Conservation (phyloP, 2,113 vertebrate genomes). For the Xenotilapia longispinis region DNA sequence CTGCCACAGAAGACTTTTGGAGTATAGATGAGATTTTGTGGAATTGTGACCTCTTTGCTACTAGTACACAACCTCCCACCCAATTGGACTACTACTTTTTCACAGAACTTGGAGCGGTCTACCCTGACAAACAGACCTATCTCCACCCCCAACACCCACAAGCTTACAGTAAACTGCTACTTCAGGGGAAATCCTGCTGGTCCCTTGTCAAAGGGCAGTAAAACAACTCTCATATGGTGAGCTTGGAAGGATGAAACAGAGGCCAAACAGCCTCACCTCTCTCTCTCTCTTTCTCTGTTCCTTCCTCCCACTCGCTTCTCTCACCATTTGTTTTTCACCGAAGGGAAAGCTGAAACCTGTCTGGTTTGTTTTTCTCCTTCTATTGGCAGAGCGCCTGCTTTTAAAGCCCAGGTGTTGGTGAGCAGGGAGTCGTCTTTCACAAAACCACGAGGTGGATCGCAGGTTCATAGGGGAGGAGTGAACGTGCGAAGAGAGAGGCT, state of each 20-base stretch:
- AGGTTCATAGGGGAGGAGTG: not conserved
- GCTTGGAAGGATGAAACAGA: not conserved
- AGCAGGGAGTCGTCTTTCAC: constrained; percentile 17
- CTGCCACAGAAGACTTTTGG: not conserved
- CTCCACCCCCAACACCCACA: not conserved
- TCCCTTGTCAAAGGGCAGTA: constrained; percentile 34
- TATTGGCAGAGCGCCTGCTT: constrained; percentile 11
- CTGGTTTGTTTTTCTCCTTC: constrained; percentile 30
- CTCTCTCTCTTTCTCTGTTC: not conserved
- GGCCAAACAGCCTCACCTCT: not conserved
- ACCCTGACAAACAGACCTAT: not conserved
- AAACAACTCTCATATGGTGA: constrained; percentile 36
- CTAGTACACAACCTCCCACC: not conserved
- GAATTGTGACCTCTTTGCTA: constrained; percentile 9
- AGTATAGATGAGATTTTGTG: constrained; percentile 32
- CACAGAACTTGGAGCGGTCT: not conserved
- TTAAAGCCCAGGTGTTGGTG: constrained; percentile 33
- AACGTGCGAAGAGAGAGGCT: not conserved
- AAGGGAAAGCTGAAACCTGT: constrained; percentile 40
- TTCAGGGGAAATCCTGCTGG: constrained; percentile 55
- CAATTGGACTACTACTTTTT: not conserved
- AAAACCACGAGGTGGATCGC: constrained; percentile 19
- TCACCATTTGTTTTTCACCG: constrained; percentile 13
- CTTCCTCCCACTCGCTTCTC: not conserved
- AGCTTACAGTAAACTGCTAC: constrained; percentile 53